These are phyloP conservation scores for Drepana falcataria DNA, from an alignment of 2,888 invertebrate species.

Conservation along the genomic window DNA sequence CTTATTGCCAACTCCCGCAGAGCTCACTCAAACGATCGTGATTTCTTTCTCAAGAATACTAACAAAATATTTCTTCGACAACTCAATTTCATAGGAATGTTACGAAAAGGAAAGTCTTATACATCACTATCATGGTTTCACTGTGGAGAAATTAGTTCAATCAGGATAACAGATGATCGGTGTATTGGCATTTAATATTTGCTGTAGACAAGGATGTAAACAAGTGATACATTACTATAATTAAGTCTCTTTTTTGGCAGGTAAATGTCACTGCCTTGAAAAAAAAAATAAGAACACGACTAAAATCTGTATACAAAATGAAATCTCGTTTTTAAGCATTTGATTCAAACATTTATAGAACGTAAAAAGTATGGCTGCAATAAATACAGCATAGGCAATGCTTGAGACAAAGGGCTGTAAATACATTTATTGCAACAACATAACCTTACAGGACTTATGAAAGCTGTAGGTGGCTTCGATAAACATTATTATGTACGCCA, in stretches of 20 bases:
- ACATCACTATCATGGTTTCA: background rate
- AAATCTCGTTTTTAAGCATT: too few species aligned
- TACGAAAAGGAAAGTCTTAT: too few species aligned
- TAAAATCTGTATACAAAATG: too few species aligned
- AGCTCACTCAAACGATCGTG: slow-evolving; percentile 9
- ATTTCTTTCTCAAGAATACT: slow-evolving; percentile 9
- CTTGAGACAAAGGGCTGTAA: slow-evolving; percentile 34
- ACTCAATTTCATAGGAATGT: slow-evolving; percentile 2
- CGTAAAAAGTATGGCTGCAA: slow-evolving; percentile 25
- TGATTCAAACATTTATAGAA: slow-evolving; percentile 10
- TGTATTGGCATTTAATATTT: slow-evolving; percentile 21
- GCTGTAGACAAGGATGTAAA: slow-evolving; percentile 6
- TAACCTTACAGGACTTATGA: slow-evolving; percentile 12
- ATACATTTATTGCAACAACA: slow-evolving; percentile 34
- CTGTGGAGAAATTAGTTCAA: slow-evolving; percentile 20
- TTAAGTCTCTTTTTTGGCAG: too few species aligned
- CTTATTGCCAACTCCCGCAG: slow-evolving; percentile 13
- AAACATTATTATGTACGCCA: too few species aligned
- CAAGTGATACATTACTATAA: background rate
- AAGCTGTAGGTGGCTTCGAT: background rate
- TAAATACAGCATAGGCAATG: slow-evolving; percentile 24
- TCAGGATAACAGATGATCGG: slow-evolving; percentile 19
- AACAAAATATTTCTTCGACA: background rate
- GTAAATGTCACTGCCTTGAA: too few species aligned
- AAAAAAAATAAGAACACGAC: too few species aligned